These are phyloP conservation scores for Notiomystis cincta DNA, from an alignment of 2,113 vertebrate species.

Conservation along the genomic window DNA sequence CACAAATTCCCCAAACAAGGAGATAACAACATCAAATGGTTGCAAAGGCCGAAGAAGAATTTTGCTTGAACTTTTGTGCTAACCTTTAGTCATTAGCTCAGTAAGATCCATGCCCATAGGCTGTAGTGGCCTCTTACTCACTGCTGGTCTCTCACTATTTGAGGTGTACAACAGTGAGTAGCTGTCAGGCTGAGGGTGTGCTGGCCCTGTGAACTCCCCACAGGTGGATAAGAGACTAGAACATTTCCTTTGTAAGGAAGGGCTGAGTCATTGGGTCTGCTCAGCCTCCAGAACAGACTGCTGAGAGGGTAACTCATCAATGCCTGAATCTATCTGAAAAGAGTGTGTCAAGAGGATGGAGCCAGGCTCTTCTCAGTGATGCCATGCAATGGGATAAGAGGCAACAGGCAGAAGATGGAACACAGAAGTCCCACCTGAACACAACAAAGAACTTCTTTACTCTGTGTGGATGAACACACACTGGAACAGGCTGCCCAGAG, in stretches of 20 bases:
- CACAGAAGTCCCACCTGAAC: not conserved
- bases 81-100: not conserved
- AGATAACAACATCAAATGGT: not conserved
- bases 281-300: rapidly evolving
- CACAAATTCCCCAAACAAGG: not conserved
- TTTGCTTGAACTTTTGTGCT: not conserved
- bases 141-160: not conserved
- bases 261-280: not conserved
- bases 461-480: not conserved
- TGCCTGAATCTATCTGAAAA: not conserved
- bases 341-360: rapidly evolving
- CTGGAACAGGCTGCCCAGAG: not conserved
- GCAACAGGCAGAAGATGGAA: not conserved
- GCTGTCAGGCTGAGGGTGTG: not conserved
- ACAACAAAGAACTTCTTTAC: not conserved
- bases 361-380: not conserved
- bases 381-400: not conserved
- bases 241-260: not conserved
- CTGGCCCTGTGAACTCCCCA: not conserved
- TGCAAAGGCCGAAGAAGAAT: not conserved
- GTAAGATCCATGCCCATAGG: not conserved
- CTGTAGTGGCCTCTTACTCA: not conserved
- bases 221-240: not conserved
- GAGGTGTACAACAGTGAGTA: not conserved
- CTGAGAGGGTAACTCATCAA: not conserved